Percentiles rank a stretch among this genome's conserved stretches.
phyloP scores from a whole-genome alignment of 2,888 invertebrate genomes.

The Luperina nickerlii region DNA sequence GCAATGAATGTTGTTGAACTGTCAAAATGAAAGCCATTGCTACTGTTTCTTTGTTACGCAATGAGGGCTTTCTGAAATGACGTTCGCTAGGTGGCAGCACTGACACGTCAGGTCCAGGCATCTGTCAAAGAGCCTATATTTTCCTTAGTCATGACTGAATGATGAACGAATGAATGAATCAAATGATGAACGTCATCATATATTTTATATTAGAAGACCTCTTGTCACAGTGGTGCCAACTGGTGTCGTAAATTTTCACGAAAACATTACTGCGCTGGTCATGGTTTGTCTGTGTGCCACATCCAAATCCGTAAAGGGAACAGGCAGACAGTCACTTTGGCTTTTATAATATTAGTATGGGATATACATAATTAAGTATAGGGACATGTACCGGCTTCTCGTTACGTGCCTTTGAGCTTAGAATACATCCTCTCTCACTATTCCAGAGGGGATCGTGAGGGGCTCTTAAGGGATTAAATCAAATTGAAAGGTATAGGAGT shows the following conservation, averaged over 20 bases:
- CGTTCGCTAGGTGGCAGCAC: no score
- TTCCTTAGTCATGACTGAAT: no score
- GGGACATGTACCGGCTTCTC: conserved; percentile 7
- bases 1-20: neutral
- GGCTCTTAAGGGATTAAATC: conserved; percentile 52
- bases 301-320: neutral
- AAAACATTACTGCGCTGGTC: neutral
- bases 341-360: neutral
- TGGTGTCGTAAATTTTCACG: no score
- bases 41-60: neutral
- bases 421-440: conserved; percentile 22
- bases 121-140: no score
- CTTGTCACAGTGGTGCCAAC: no score
- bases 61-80: no score
- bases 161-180: no score
- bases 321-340: neutral
- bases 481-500: conserved; percentile 36
- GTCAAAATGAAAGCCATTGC: neutral
- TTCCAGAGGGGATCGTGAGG: conserved; percentile 28
- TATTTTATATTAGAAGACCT: no score
- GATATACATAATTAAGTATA: conserved; percentile 4
- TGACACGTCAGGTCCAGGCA: no score
- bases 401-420: conserved; percentile 37
- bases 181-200: no score
- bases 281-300: neutral